Conservation (phyloP, 1,140 invertebrate species). For the Philotrypesis tridentata region DNA sequence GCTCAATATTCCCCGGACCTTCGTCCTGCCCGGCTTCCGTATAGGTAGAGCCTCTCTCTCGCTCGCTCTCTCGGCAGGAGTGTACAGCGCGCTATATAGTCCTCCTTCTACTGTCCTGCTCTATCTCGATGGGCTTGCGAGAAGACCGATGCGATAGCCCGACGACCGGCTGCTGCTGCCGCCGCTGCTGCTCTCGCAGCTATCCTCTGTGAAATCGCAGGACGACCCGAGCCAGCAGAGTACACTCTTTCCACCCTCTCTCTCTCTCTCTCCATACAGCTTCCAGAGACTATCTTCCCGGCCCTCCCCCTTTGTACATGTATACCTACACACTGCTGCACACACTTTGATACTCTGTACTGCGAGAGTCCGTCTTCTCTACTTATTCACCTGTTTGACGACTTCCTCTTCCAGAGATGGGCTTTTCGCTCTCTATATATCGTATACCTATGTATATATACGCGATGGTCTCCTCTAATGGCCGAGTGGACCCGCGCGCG, state of each 20-base stretch:
- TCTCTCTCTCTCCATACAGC: too few species aligned
- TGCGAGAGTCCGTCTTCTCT: neutral
- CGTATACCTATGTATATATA: too few species aligned
- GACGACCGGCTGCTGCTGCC: neutral
- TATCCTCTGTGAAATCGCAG: constrained; percentile 38
- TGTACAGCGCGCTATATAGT: too few species aligned
- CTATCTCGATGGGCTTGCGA: neutral
- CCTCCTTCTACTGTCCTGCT: neutral
- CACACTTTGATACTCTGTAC: neutral
- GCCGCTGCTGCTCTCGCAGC: too few species aligned
- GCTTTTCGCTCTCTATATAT: neutral
- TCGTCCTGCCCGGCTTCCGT: constrained; percentile 47
- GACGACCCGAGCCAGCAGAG: constrained; percentile 4
- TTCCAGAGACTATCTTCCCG: too few species aligned
- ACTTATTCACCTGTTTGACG: constrained; percentile 13
- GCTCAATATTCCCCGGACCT: constrained; percentile 71
- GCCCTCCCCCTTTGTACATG: too few species aligned
- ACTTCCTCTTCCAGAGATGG: neutral
- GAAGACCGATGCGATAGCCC: neutral
- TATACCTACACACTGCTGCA: neutral
- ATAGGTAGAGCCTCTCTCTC: neutral
- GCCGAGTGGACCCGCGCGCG: too few species aligned
- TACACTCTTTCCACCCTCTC: neutral
- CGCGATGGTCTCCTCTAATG: too few species aligned
- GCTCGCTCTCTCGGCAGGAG: constrained; percentile 24